These are phyloP conservation scores for Dicyrtomina minuta DNA, from an alignment of 2,888 invertebrate genomes.

Conservation along the genomic window DNA sequence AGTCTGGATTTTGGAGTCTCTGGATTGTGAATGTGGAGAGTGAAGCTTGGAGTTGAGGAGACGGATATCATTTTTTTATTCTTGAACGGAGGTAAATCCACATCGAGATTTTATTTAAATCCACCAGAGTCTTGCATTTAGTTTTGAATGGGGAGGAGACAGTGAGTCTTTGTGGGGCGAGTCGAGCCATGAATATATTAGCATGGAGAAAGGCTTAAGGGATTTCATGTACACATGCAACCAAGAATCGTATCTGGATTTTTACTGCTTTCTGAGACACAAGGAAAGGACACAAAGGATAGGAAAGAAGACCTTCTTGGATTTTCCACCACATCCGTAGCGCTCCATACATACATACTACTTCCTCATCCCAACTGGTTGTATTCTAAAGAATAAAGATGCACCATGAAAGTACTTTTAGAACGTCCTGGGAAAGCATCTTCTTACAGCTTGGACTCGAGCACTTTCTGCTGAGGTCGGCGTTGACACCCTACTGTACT, in stretches of 20 bases:
- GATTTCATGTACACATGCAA: conserved; percentile 24
- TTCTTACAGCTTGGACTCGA: too few relatives aligned
- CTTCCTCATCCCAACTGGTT: too few relatives aligned
- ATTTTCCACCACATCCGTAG: too few relatives aligned
- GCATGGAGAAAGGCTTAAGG: conserved; percentile 22
- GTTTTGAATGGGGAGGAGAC: not conserved
- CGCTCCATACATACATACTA: too few relatives aligned
- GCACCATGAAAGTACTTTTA: too few relatives aligned
- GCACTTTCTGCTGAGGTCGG: too few relatives aligned
- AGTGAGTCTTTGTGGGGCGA: conserved; percentile 6
- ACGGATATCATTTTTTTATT: not conserved
- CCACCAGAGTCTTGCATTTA: not conserved
- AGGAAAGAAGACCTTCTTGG: not conserved
- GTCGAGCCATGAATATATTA: conserved; percentile 29
- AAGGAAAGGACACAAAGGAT: not conserved
- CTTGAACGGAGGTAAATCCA: conserved; percentile 19
- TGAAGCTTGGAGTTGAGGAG: not conserved
- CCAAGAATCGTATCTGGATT: conserved; percentile 21
- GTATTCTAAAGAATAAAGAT: too few relatives aligned
- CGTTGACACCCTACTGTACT: too few relatives aligned
- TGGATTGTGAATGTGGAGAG: too few relatives aligned
- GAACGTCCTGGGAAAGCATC: too few relatives aligned
- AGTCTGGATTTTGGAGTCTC: too few relatives aligned
- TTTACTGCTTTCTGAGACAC: conserved; percentile 4
- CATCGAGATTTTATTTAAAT: conserved; percentile 13